Evolutionary conservation across 2,797 vertebrate species (phyloP), one percentile per base, ranked within the genome.

Genomic region (Gallinago stenura): DNA sequence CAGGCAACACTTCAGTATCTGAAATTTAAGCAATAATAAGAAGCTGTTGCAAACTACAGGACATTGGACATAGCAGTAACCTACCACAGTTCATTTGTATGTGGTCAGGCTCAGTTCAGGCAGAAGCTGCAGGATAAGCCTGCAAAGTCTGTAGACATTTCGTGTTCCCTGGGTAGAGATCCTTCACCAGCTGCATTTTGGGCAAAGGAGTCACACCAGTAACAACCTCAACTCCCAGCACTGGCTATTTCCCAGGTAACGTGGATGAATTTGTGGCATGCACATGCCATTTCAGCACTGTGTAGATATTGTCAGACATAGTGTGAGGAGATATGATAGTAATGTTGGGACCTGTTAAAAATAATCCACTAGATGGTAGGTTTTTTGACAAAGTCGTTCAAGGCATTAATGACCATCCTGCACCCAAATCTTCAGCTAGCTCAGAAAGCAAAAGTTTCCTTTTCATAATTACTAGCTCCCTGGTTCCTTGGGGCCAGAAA

Each of bases 371-470:
- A 21, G 8, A 46, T 9, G 12, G 20, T 12, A 46, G 8, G 0
- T 10, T 28, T 71, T 58, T 60, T 37, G 22, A 20, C 22, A 30
- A 64, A 71, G 31, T 17, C 4, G 51, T 51, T 45, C 57, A n/a
- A 56, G 35, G 12, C 7, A 46, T 83, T 73, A n/a, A 45, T 71
- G 48, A 39, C 12, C 21, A 45, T 5, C 7, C 22, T 4, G 5
- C n/a, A 24, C 12, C 8, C 0, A 0, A 46, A 61, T 14, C n/a
- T 71, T 64, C 20, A 15, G 6, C 15, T 53, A 39, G 5, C 33
- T 85, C 65, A 83, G 78, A 79, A 90, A 56, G 22, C 9, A 51
- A 37, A 88, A 43, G 2, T 60, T 93, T 39, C 4, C 15, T 82
- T 76, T 50, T 48, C 12, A 6, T 80, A 43, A 1, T 37, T 75